Evolutionary conservation across 2,888 invertebrate genomes (phyloP).

Genomic region (Isoperla grammatica): DNA sequence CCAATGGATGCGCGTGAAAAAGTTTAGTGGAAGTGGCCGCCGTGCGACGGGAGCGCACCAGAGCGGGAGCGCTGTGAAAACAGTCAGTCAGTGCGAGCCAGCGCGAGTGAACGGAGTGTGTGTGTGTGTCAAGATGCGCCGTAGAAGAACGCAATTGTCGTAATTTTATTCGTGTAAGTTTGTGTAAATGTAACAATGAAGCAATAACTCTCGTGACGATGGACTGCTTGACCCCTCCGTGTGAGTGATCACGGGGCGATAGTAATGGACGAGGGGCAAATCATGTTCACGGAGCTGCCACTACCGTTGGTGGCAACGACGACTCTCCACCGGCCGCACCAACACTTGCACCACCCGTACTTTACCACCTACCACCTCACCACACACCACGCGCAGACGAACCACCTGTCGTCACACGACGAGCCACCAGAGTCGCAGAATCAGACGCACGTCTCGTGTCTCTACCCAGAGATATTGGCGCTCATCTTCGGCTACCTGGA

Average conservation of each 20-base stretch:
- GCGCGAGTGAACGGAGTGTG: conserved; percentile 16
- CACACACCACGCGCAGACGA: conserved; percentile 52
- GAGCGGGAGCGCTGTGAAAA: conserved; percentile 10
- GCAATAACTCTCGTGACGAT: not conserved
- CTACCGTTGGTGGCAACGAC: conserved; percentile 48
- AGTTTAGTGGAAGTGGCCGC: conserved; percentile 23
- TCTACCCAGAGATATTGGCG: conserved; percentile 89
- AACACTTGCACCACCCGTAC: conserved; percentile 40
- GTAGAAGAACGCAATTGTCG: too few relatives aligned
- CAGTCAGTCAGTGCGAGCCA: conserved; percentile 23
- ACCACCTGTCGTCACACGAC: conserved; percentile 50
- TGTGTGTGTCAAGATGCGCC: not conserved
- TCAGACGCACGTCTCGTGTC: conserved; percentile 73
- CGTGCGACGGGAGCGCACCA: conserved; percentile 19
- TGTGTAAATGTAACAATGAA: too few relatives aligned
- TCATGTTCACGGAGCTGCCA: conserved; percentile 54
- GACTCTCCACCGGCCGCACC: conserved; percentile 46
- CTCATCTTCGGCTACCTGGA: conserved; percentile 87
- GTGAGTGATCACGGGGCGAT: not conserved
- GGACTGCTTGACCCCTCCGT: conserved; percentile 17
- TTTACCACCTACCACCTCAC: conserved; percentile 39
- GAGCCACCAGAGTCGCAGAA: conserved; percentile 46
- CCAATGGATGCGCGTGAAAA: conserved; percentile 40
- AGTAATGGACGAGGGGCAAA: conserved; percentile 49
- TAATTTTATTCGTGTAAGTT: too few relatives aligned